Conservation (phyloP, 2,888 invertebrate species). For the Dasysyrphus tricinctus region DNA sequence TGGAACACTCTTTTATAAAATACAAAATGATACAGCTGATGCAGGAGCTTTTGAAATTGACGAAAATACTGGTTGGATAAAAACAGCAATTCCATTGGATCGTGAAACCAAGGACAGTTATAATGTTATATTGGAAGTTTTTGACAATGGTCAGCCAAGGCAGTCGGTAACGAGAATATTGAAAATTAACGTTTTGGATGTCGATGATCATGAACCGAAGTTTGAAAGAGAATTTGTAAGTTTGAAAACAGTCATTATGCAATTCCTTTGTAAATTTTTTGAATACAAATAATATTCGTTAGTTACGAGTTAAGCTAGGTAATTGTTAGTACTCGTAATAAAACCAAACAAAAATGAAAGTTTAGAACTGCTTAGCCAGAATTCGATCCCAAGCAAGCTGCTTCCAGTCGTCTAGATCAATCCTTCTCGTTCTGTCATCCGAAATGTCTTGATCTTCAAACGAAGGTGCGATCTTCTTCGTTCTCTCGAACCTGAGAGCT, state of each 20-base stretch:
- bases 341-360: too few relatives aligned
- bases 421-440: too few relatives aligned
- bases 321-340: too few relatives aligned
- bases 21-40: constrained; percentile 88
- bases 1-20: constrained; percentile 88
- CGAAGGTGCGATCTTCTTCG: too few relatives aligned
- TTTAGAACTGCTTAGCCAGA: too few relatives aligned
- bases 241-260: not conserved
- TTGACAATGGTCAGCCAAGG: constrained; percentile 90
- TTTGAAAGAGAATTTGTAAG: constrained; percentile 88
- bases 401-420: too few relatives aligned
- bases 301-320: too few relatives aligned
- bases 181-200: constrained; percentile 88
- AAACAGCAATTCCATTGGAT: constrained; percentile 88
- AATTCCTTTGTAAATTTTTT: too few relatives aligned
- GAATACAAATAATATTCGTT: too few relatives aligned
- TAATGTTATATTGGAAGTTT: constrained; percentile 90
- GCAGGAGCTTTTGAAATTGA: constrained; percentile 87
- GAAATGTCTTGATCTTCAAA: too few relatives aligned
- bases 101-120: constrained; percentile 90
- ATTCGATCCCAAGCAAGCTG: too few relatives aligned
- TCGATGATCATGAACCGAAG: constrained; percentile 91
- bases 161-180: constrained; percentile 90
- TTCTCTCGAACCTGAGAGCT: too few relatives aligned
- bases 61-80: constrained; percentile 88